Conservation (phyloP, 2,113 vertebrate genomes). For the Oryzias woworae region DNA sequence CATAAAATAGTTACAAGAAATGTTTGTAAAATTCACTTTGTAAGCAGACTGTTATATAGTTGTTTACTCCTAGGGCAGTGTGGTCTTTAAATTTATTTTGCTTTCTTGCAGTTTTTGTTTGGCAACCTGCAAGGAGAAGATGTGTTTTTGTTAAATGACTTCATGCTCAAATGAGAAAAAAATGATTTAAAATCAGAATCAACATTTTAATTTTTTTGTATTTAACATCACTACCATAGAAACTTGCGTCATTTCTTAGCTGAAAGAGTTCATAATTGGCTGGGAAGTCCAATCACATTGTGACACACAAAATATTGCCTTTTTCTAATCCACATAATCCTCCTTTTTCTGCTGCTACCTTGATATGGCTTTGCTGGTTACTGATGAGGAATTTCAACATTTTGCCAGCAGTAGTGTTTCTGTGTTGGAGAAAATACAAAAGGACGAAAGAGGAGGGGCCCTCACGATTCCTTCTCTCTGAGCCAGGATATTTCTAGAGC, state of each 20-base stretch:
- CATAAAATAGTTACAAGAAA: conserved; percentile 34
- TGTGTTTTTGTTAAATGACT: no score
- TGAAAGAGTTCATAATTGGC: conserved; percentile 12
- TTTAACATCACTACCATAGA: conserved; percentile 1
- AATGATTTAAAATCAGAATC: background rate
- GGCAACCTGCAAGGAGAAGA: conserved; percentile 1
- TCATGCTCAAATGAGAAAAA: conserved; percentile 1
- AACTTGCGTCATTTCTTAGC: conserved; percentile 3
- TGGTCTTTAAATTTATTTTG: conserved; percentile 39
- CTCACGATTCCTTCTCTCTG: conserved; percentile 38
- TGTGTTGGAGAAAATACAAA: conserved; percentile 25
- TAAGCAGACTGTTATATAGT: conserved; percentile 35
- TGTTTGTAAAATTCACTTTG: conserved; percentile 52
- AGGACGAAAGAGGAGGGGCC: conserved; percentile 24
- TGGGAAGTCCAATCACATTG: conserved; percentile 24
- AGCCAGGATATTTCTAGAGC: conserved; percentile 70
- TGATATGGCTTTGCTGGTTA: conserved; percentile 42
- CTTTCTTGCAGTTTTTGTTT: conserved; percentile 28
- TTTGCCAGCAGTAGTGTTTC: conserved; percentile 20
- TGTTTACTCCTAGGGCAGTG: conserved; percentile 47
- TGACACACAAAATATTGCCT: conserved; percentile 5
- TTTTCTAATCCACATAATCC: background rate
- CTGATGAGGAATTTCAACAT: conserved; percentile 31
- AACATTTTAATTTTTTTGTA: conserved; percentile 2
- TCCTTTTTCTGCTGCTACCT: conserved; percentile 19